These are phyloP conservation scores for Macrostomum lignano DNA, from an alignment of 1,140 invertebrate genomes.

Conservation along the genomic window DNA sequence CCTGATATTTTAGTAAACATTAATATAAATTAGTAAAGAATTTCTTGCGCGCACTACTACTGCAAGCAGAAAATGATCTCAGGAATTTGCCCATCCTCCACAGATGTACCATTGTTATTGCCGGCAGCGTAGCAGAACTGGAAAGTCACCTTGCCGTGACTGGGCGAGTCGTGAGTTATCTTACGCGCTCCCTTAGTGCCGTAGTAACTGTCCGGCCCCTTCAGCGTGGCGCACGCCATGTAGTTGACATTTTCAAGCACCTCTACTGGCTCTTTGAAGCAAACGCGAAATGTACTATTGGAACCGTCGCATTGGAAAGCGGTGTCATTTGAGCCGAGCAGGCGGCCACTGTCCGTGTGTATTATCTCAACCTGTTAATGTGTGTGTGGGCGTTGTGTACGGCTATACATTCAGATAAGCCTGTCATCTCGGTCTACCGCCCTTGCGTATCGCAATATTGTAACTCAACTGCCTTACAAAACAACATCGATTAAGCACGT, in stretches of 20 bases:
- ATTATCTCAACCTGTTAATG: conserved; percentile 40
- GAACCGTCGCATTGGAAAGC: conserved; percentile 51
- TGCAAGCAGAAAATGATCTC: conserved; percentile 49
- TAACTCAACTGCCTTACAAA: too few relatives aligned
- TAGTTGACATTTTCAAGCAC: conserved; percentile 49
- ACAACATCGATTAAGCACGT: too few relatives aligned
- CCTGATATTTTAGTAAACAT: too few relatives aligned
- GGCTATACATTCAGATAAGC: too few relatives aligned
- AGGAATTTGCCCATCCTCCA: conserved; percentile 64
- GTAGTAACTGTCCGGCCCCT: conserved; percentile 62
- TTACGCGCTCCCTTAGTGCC: conserved; percentile 49
- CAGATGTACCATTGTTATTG: conserved; percentile 61
- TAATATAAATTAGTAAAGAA: too few relatives aligned
- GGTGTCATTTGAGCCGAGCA: conserved; percentile 45
- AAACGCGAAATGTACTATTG: conserved; percentile 46
- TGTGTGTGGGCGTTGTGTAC: too few relatives aligned
- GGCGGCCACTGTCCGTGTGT: conserved; percentile 42
- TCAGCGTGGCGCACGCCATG: conserved; percentile 48
- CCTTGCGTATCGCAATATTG: too few relatives aligned
- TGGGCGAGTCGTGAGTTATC: conserved; percentile 43
- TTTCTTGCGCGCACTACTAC: too few relatives aligned
- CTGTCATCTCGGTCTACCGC: too few relatives aligned
- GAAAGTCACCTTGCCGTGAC: conserved; percentile 45
- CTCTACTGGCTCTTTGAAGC: conserved; percentile 61
- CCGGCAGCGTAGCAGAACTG: conserved; percentile 55